Evolutionary conservation across 1,140 invertebrate species (phyloP).

Genomic region (Drosophila athabasca): DNA sequence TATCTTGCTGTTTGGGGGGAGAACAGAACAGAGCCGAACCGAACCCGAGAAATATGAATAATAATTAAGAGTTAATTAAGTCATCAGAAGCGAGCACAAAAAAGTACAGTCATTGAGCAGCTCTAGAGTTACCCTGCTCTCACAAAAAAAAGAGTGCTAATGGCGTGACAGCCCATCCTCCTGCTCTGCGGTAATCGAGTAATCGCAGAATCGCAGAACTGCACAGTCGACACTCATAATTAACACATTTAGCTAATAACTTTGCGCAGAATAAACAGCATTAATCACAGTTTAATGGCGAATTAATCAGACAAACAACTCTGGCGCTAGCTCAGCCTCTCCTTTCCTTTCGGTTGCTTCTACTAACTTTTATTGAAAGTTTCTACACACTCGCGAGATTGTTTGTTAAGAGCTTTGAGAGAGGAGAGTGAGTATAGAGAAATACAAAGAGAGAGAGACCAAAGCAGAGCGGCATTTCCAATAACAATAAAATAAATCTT

Average conservation of each 20-base stretch:
- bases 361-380: conserved; percentile 76
- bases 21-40: background rate
- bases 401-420: background rate
- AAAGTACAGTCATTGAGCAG: no score
- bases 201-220: conserved; percentile 20
- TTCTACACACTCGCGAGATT: conserved; percentile 29
- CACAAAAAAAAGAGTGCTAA: no score
- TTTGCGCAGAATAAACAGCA: conserved; percentile 76
- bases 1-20: conserved; percentile 2
- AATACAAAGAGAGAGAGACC: no score
- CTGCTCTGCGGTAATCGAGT: conserved; percentile 12
- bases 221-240: conserved; percentile 75
- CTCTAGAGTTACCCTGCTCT: no score
- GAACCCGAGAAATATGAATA: conserved; percentile 41
- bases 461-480: conserved; percentile 53
- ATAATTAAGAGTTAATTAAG: conserved; percentile 45
- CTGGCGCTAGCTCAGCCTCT: conserved; percentile 1
- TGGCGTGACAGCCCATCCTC: no score
- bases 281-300: conserved; percentile 77
- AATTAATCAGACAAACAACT: conserved; percentile 75
- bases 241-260: conserved; percentile 82
- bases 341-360: background rate
- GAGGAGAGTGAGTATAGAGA: background rate
- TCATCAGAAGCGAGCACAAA: conserved; percentile 7
- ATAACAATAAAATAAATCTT: conserved; percentile 82